A percentile compares a stretch with the other conserved stretches of the same genome.
Conservation (phyloP, 2,797 vertebrate species). For the Muraenolepis orangiensis region DNA sequence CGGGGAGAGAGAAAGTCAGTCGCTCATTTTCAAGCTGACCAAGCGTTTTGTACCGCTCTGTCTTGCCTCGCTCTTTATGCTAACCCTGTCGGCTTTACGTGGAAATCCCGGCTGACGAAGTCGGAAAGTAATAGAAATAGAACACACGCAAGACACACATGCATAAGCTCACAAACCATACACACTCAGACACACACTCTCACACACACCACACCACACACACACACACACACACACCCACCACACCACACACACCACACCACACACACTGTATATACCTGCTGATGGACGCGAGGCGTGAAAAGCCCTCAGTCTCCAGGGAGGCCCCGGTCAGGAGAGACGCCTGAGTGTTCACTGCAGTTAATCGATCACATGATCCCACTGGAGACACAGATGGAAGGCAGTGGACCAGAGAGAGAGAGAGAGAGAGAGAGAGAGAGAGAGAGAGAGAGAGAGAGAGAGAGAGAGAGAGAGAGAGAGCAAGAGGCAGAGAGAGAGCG, state of each 20-base stretch:
- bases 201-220: too few relatives aligned
- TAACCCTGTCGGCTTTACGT: not conserved
- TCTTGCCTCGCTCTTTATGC: not conserved
- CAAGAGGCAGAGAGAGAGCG: too few relatives aligned
- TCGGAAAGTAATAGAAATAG: not conserved
- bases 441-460: too few relatives aligned
- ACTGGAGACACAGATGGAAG: not conserved
- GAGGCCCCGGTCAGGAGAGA: not conserved
- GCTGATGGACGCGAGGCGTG: not conserved
- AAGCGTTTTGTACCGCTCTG: not conserved
- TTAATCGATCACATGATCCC: not conserved
- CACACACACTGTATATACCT: not conserved
- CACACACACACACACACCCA: too few relatives aligned
- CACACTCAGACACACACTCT: too few relatives aligned
- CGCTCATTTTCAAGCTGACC: not conserved
- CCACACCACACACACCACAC: too few relatives aligned
- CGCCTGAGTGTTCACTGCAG: not conserved
- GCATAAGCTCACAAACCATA: too few relatives aligned
- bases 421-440: too few relatives aligned
- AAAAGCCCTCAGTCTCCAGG: not conserved
- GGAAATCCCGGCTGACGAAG: not conserved
- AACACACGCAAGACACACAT: too few relatives aligned
- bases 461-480: too few relatives aligned
- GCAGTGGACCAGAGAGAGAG: too few relatives aligned
- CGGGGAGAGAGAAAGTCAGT: too few relatives aligned